Evolutionary conservation across 2,797 vertebrate species (phyloP).

Genomic region (Macropodus opercularis): DNA sequence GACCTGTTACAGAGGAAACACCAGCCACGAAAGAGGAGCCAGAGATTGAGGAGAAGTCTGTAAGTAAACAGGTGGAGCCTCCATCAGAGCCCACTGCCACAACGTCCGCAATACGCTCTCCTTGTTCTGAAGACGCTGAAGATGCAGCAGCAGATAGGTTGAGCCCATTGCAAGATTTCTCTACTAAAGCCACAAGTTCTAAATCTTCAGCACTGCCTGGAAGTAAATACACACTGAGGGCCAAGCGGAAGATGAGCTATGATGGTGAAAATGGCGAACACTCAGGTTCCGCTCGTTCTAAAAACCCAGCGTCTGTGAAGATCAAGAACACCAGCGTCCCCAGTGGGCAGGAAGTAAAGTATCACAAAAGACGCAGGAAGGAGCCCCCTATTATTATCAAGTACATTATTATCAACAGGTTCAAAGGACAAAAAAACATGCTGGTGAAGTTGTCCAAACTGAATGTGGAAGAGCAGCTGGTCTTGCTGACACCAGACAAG

Average conservation of each 20-base stretch:
- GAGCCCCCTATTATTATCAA: constrained; percentile 97
- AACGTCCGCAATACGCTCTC: neutral
- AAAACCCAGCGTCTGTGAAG: constrained; percentile 79
- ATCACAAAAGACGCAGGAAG: constrained; percentile 92
- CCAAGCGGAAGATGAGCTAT: constrained; percentile 92
- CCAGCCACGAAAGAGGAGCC: constrained; percentile 16
- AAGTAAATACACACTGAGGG: constrained; percentile 95
- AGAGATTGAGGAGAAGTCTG: constrained; percentile 22
- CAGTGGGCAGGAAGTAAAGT: constrained; percentile 76
- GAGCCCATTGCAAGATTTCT: constrained; percentile 68
- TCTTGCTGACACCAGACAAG: constrained; percentile 90
- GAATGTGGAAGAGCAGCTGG: constrained; percentile 86
- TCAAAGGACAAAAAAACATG: constrained; percentile 99
- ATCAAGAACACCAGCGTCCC: constrained; percentile 58
- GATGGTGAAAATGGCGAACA: constrained; percentile 89
- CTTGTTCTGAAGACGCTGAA: constrained; percentile 41
- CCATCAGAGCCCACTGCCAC: constrained; percentile 19
- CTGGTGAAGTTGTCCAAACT: constrained; percentile 95
- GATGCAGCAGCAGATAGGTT: constrained; percentile 45
- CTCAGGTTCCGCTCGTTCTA: constrained; percentile 81
- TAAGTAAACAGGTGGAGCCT: constrained; percentile 35
- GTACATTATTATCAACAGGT: constrained; percentile 99
- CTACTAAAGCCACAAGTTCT: constrained; percentile 76
- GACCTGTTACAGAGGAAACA: neutral
- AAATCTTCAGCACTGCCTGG: constrained; percentile 87